Conservation (phyloP, 2,113 vertebrate genomes). For the Embiotoca jacksoni region DNA sequence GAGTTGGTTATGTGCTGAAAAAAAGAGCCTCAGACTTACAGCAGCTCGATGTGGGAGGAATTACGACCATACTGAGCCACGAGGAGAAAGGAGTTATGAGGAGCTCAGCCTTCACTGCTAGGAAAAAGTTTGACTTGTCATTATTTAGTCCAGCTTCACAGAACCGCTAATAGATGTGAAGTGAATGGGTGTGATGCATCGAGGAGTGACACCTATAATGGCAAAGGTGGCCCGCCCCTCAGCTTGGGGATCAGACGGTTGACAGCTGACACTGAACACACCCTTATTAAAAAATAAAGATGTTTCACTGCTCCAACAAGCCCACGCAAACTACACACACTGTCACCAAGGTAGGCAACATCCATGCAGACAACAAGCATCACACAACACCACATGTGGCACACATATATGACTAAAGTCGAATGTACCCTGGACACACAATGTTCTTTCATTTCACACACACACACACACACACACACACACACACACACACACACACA, state of each 20-base stretch:
- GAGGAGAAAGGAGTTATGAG: conserved; percentile 4
- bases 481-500: neutral
- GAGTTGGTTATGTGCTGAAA: conserved; percentile 50
- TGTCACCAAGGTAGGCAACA: conserved; percentile 8
- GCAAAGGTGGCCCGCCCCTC: conserved; percentile 5
- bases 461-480: conserved; percentile 14
- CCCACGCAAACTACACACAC: conserved; percentile 4
- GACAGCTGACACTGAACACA: conserved; percentile 70
- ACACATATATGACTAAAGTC: conserved; percentile 15
- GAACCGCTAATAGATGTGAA: conserved; percentile 15
- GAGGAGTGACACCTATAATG: conserved; percentile 47
- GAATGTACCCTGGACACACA: neutral
- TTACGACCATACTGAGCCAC: conserved; percentile 36
- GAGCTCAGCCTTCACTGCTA: conserved; percentile 24
- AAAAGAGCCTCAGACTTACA: conserved; percentile 25
- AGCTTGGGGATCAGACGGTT: conserved; percentile 46
- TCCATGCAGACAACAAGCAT: conserved; percentile 7
- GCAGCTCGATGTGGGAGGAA: conserved; percentile 43
- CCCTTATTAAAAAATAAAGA: conserved; percentile 82
- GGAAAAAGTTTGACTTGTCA: conserved; percentile 3
- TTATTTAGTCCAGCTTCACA: conserved; percentile 23
- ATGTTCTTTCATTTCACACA: neutral
- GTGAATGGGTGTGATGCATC: conserved; percentile 13
- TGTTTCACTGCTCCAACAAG: conserved; percentile 56
- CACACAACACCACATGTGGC: conserved; percentile 2